A percentile compares a stretch with the other conserved stretches of the same genome.
These are phyloP conservation scores for Dryadula phaetusa DNA, from an alignment of 2,888 invertebrate species.

Conservation along the genomic window DNA sequence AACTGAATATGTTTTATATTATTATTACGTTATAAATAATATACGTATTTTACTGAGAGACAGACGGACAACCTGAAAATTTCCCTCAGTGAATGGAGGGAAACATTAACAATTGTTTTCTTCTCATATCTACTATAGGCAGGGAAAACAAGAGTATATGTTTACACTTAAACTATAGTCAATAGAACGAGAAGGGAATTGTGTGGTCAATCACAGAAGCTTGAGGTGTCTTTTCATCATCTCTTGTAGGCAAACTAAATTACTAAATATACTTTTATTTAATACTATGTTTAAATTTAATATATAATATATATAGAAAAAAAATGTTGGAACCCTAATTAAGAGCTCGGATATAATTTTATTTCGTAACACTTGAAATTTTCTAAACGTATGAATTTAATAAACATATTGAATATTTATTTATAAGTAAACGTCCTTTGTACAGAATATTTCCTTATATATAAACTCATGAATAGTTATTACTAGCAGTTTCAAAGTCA, in stretches of 20 bases:
- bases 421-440: slow-evolving; percentile 10
- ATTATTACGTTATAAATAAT: too few species aligned
- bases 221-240: too few species aligned
- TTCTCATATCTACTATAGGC: too few species aligned
- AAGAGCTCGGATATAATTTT: not conserved
- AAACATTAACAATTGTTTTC: too few species aligned
- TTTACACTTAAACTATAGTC: too few species aligned
- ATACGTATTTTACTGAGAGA: too few species aligned
- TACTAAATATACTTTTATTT: not conserved
- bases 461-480: slow-evolving; percentile 14
- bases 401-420: slow-evolving; percentile 3
- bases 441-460: slow-evolving; percentile 26
- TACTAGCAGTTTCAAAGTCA: slow-evolving; percentile 21
- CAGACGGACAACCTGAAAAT: too few species aligned
- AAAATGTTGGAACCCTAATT: not conserved
- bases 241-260: not conserved
- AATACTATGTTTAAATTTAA: not conserved
- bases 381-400: not conserved
- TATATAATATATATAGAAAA: not conserved
- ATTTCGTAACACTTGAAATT: not conserved
- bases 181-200: too few species aligned
- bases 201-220: too few species aligned
- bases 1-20: too few species aligned
- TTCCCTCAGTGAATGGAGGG: too few species aligned
- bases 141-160: too few species aligned